Evolutionary conservation across 2,113 vertebrate genomes (phyloP).

Genomic region (chimpanzee (Pan troglodytes)): DNA sequence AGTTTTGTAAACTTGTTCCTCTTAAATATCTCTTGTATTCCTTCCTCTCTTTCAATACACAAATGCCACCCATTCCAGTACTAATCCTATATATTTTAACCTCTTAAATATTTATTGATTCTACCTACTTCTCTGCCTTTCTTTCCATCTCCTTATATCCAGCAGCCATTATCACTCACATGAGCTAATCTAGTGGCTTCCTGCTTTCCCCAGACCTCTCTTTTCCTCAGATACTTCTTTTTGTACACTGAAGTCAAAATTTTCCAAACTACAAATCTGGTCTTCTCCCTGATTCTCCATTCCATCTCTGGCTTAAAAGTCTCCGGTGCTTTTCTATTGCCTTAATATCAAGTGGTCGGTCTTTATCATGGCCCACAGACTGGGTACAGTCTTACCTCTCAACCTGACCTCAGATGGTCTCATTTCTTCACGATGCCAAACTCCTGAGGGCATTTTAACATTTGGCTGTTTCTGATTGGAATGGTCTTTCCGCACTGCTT

Average conservation of each 20-base stretch:
- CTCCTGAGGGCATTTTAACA: background rate
- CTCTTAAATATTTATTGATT: background rate
- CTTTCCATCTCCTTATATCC: background rate
- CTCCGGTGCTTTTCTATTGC: background rate
- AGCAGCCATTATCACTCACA: background rate
- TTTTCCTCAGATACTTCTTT: background rate
- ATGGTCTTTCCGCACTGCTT: too few species aligned
- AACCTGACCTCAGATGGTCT: background rate
- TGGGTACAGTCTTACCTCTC: background rate
- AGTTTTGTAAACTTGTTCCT: too few species aligned
- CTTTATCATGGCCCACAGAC: background rate
- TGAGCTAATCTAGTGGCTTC: background rate
- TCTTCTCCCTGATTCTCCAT: background rate
- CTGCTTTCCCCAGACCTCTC: background rate
- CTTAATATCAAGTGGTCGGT: background rate
- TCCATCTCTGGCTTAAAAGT: background rate
- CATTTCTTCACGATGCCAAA: background rate
- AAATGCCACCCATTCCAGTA: background rate
- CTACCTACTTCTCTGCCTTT: background rate
- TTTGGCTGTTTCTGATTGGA: background rate
- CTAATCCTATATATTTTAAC: background rate
- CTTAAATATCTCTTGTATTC: background rate
- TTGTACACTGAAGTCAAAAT: background rate
- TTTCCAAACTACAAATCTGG: background rate
- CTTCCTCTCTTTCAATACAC: background rate